Conservation (phyloP, 30 jellyfish, hydroid and myxozoan species). For the Hydractinia symbiolongicarpus region DNA sequence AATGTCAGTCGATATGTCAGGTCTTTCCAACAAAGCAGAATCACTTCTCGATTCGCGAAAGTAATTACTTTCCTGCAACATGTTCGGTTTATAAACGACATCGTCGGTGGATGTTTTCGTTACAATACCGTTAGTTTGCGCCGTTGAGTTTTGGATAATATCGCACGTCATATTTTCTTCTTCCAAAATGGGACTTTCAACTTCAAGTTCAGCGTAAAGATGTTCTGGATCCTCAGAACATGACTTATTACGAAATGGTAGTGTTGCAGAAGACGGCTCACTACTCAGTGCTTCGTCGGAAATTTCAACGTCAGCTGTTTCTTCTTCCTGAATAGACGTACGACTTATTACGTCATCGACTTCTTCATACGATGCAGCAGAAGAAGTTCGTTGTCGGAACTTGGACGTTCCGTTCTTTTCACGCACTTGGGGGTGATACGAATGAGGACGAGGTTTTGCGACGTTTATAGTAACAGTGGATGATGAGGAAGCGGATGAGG, state of each 20-base stretch:
- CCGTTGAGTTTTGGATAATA: not conserved
- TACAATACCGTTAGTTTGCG: not conserved
- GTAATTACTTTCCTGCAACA: not conserved
- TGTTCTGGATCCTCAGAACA: slow-evolving; percentile 14
- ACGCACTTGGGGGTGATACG: slow-evolving; percentile 21
- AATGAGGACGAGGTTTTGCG: slow-evolving; percentile 21
- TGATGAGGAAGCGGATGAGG: not conserved
- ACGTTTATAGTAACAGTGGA: not conserved
- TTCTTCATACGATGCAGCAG: slow-evolving; percentile 36
- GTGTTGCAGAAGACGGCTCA: slow-evolving; percentile 2
- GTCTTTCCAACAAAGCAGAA: not conserved
- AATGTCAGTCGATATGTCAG: no score
- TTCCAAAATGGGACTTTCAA: not conserved
- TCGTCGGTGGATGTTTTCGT: no score
- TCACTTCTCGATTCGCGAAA: not conserved
- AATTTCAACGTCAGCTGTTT: not conserved
- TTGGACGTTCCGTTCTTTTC: not conserved
- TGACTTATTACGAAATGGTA: not conserved
- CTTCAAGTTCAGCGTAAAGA: slow-evolving; percentile 15
- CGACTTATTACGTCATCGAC: slow-evolving; percentile 32
- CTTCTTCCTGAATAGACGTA: not conserved
- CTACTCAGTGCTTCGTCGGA: slow-evolving; percentile 7
- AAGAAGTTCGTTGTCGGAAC: not conserved
- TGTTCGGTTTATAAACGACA: not conserved
- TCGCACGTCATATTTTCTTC: slow-evolving; percentile 1